Percentiles rank a stretch among this genome's conserved stretches.
Conservation (phyloP, 1,140 invertebrate genomes). For the Polypedilum vanderplanki region DNA sequence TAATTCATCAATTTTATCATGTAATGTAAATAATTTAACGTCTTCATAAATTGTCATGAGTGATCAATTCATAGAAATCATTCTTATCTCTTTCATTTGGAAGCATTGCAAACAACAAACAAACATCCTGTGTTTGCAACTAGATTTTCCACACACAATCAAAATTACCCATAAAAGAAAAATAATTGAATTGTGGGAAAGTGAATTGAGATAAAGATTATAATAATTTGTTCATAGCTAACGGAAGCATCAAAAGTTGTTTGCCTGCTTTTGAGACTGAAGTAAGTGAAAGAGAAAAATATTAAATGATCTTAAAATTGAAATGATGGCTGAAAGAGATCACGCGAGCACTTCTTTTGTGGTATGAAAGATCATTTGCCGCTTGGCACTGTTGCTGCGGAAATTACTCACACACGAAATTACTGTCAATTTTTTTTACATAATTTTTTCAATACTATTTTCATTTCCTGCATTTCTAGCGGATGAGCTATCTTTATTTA, state of each 20-base stretch:
- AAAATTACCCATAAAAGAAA: neutral
- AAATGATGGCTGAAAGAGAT: neutral
- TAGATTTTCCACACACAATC: neutral
- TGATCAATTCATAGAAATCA: no score
- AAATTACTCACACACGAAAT: neutral
- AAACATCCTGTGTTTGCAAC: neutral
- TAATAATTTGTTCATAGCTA: neutral
- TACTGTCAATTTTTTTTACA: slow-evolving; percentile 8
- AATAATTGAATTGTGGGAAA: slow-evolving; percentile 1
- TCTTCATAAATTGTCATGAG: no score
- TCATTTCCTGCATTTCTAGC: neutral
- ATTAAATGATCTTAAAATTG: neutral
- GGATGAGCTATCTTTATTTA: slow-evolving; percentile 3
- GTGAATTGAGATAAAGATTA: neutral
- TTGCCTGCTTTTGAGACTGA: neutral
- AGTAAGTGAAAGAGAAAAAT: neutral
- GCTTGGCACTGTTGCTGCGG: neutral
- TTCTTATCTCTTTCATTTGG: no score
- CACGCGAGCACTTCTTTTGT: neutral
- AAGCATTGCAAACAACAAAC: no score
- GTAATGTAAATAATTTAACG: no score
- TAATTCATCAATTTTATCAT: no score
- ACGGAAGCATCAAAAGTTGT: slow-evolving; percentile 1
- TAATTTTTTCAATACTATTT: slow-evolving; percentile 11
- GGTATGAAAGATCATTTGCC: neutral